A percentile compares a stretch with the other conserved stretches of the same genome.
Conservation (phyloP, 2,888 invertebrate species). For the Platycheirus rosarum region DNA sequence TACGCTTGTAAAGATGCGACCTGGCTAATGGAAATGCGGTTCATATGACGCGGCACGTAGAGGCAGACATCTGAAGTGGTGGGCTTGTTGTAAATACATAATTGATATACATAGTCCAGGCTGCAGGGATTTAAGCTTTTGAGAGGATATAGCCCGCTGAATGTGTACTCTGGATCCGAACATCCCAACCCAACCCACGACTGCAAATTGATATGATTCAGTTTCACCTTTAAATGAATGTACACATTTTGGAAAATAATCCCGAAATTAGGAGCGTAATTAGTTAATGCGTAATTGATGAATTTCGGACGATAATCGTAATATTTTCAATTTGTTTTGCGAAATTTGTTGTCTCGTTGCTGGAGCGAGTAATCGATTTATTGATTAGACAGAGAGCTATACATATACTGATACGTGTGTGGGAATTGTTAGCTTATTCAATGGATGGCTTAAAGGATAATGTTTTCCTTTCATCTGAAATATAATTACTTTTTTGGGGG, state of each 20-base stretch:
- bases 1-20: constrained; percentile 8
- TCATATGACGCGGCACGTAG: background rate
- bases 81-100: background rate
- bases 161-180: background rate
- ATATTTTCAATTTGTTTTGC: constrained; percentile 14
- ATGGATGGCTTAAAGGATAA: background rate
- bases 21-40: background rate
- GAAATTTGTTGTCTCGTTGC: constrained; percentile 1
- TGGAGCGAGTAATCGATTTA: constrained; percentile 14
- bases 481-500: no score
- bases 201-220: constrained; percentile 7
- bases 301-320: constrained; percentile 15
- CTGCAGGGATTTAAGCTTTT: background rate
- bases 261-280: constrained; percentile 31
- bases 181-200: no score
- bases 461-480: background rate
- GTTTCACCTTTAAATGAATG: constrained; percentile 32
- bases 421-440: no score
- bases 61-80: background rate
- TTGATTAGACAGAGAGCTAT: no score
- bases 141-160: background rate
- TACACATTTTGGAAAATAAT: constrained; percentile 23
- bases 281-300: constrained; percentile 33
- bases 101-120: background rate
- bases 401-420: no score